A percentile compares a stretch with the other conserved stretches of the same genome.
Conservation (phyloP, 1,140 invertebrate genomes). For the Piezodorus guildinii region DNA sequence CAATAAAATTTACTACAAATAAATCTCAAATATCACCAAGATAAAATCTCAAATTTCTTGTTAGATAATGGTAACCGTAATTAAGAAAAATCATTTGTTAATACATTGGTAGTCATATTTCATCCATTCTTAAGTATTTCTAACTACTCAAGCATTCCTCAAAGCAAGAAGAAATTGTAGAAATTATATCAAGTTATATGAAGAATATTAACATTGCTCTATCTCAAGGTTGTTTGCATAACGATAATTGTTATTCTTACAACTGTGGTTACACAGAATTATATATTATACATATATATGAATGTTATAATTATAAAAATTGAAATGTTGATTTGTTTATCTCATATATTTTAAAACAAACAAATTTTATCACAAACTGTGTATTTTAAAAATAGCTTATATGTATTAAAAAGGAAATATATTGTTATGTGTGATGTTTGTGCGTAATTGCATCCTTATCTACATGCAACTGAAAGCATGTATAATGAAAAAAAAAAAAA, state of each 20-base stretch:
- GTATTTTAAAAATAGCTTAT: slow-evolving; percentile 13
- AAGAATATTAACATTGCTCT: slow-evolving; percentile 5
- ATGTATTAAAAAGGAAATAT: background rate
- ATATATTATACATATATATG: background rate
- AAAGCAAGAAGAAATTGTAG: background rate
- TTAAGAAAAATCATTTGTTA: slow-evolving; percentile 1
- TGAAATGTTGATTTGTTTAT: slow-evolving; percentile 14
- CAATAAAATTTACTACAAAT: no score
- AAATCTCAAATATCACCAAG: no score
- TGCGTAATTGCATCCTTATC: no score
- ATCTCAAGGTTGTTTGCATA: slow-evolving; percentile 19
- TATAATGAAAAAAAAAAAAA: no score
- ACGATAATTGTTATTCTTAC: slow-evolving; percentile 17
- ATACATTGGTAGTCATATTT: background rate
- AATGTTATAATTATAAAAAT: background rate
- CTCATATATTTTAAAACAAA: slow-evolving; percentile 2
- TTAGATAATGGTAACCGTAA: background rate
- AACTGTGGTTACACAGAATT: slow-evolving; percentile 17
- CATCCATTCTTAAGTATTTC: background rate
- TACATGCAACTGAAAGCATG: no score
- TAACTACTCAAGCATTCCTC: slow-evolving; percentile 11
- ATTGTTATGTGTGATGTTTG: no score
- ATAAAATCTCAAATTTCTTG: background rate
- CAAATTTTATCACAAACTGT: slow-evolving; percentile 10
- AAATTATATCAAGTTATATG: background rate